Evolutionary conservation across 2,113 vertebrate species (phyloP), one percentile per base, ranked within the genome.

Genomic region (Tyto alba): DNA sequence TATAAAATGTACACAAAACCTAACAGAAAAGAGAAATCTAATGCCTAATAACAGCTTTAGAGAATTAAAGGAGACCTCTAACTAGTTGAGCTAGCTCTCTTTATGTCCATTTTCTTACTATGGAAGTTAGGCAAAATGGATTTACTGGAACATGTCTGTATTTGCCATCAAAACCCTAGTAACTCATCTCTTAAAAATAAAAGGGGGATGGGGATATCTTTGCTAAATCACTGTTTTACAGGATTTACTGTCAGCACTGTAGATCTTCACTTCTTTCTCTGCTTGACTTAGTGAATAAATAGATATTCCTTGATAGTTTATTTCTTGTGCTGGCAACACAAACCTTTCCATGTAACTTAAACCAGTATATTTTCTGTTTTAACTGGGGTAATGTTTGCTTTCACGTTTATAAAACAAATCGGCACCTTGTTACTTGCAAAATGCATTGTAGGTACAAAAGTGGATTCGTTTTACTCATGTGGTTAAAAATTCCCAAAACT

Each of bases 121-220:
- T 5, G 21, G 22, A 68, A 52, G 59, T 64, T 19, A 48, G 29
- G 22, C 32, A 80, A 63, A 64, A 69, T 48, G 21, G 10, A 23
- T 88, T 73, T 74, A 62, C 30, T 80, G 41, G 13, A 66, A 56
- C 1, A 10, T 2, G 5, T 69, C 4, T 27, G 9, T 30, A 20
- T 41, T 85, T 73, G 23, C 13, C 18, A 69, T 76, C 41, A 92
- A 92, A 93, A 48, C 7, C n/a, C 11, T 64, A n/a, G 30, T 53
- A 87, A 72, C 9, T 11, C 7, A 10, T 64, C 2, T 3, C 36
- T 41, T 27, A 23, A 55, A 38, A 56, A 56, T 7, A 18, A 16
- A 26, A 3, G 2, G 0, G 8, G 2, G 1, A 2, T 6, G 7
- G 5, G 29, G 32, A 4, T 26, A 41, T 55, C 10, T 82, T 36